Conservation (phyloP, 2,797 vertebrate genomes). For the Ptychobarbus kaznakovi region DNA sequence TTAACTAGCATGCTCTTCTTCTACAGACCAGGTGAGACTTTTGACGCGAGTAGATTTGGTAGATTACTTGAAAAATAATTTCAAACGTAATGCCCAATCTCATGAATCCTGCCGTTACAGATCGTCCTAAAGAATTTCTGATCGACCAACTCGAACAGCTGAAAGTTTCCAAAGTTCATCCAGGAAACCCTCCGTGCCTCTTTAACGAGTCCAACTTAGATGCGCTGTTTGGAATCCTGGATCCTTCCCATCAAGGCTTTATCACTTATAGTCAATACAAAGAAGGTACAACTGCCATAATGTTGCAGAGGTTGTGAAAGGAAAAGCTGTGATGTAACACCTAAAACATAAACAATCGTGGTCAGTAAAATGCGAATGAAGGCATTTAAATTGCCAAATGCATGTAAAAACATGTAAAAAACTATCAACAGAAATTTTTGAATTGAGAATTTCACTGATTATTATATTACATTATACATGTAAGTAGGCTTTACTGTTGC, state of each 20-base stretch:
- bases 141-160: conserved; percentile 72
- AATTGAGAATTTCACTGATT: neutral
- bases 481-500: neutral
- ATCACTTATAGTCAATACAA: conserved; percentile 74
- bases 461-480: neutral
- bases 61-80: neutral
- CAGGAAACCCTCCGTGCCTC: conserved; percentile 61
- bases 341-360: neutral
- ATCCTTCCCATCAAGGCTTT: conserved; percentile 68
- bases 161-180: conserved; percentile 58
- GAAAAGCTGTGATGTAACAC: neutral
- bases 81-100: neutral
- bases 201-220: conserved; percentile 72
- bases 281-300: conserved; percentile 67
- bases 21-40: conserved; percentile 74
- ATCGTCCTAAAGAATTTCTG: conserved; percentile 74
- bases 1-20: conserved; percentile 76
- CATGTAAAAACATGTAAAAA: neutral
- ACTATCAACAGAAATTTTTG: neutral
- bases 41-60: neutral
- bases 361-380: neutral
- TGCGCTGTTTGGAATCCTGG: conserved; percentile 71
- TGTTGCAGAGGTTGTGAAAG: neutral
- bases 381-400: neutral
- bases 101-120: conserved; percentile 58